Conservation (phyloP, 2,888 invertebrate genomes). For the Sceliomorpha sp. region DNA sequence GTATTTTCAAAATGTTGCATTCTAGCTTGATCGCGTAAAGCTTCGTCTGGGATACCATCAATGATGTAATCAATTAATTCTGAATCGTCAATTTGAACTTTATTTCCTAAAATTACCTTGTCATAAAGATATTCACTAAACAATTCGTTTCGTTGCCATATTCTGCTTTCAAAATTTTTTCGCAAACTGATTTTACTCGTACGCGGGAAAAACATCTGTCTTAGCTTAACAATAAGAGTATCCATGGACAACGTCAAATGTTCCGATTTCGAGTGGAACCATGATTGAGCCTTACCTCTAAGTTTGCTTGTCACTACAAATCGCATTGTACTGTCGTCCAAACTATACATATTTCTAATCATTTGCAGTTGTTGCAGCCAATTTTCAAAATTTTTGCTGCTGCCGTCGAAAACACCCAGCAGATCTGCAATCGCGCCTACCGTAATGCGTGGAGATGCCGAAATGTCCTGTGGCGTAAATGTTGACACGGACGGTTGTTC, state of each 20-base stretch:
- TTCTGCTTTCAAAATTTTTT: constrained; percentile 22
- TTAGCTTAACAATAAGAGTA: background rate
- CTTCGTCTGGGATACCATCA: constrained; percentile 14
- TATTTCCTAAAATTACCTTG: constrained; percentile 25
- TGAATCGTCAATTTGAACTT: constrained; percentile 11
- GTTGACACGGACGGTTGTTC: too few species aligned
- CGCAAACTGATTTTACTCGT: constrained; percentile 23
- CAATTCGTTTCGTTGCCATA: constrained; percentile 16
- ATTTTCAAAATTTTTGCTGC: constrained; percentile 1
- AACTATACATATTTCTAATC: too few species aligned
- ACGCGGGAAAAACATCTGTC: constrained; percentile 9
- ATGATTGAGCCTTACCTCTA: too few species aligned
- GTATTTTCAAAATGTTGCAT: constrained; percentile 5
- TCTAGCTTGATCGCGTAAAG: constrained; percentile 10
- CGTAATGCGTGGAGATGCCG: constrained; percentile 1
- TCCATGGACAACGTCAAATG: constrained; percentile 1
- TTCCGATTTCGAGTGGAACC: constrained; percentile 15
- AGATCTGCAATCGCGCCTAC: background rate
- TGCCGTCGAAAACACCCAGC: constrained; percentile 5
- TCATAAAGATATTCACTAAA: constrained; percentile 27
- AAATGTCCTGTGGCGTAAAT: too few species aligned
- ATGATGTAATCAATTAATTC: constrained; percentile 23
- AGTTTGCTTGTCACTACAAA: constrained; percentile 3
- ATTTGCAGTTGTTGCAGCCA: background rate
- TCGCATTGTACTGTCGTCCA: background rate